Conservation (phyloP, 92 coral and sea anemone genomes). For the Siderastrea radians region DNA sequence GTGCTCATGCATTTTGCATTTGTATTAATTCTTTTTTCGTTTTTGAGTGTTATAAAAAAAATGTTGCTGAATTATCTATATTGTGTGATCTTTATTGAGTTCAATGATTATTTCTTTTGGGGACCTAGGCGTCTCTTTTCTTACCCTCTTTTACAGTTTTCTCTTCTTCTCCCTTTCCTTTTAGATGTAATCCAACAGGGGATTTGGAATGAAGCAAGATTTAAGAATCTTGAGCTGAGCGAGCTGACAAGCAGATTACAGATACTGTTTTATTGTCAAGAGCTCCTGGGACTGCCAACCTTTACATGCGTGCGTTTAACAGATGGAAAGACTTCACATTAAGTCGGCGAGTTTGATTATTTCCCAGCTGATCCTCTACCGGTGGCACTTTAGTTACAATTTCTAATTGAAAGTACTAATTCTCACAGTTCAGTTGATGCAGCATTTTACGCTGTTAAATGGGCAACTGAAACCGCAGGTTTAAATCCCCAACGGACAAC, state of each 20-base stretch:
- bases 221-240: background rate
- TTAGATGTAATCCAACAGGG: background rate
- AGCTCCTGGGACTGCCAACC: slow-evolving; percentile 39
- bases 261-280: slow-evolving; percentile 41
- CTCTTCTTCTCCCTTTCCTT: too few relatives aligned
- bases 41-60: too few relatives aligned
- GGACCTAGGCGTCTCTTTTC: too few relatives aligned
- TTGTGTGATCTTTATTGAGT: too few relatives aligned
- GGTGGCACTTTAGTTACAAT: slow-evolving; percentile 58
- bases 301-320: slow-evolving; percentile 32
- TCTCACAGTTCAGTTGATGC: slow-evolving; percentile 51
- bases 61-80: too few relatives aligned
- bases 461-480: slow-evolving; percentile 45
- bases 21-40: background rate
- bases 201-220: slow-evolving; percentile 11
- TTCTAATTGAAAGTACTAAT: slow-evolving; percentile 33
- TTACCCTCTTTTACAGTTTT: too few relatives aligned
- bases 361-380: slow-evolving; percentile 42
- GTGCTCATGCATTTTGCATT: background rate
- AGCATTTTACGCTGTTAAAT: slow-evolving; percentile 54
- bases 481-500: slow-evolving; percentile 33
- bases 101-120: too few relatives aligned
- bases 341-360: background rate
- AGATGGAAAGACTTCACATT: slow-evolving; percentile 55
- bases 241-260: background rate